Conservation (phyloP, 2,888 invertebrate genomes). For the Drosophila nr. perissopoda region DNA sequence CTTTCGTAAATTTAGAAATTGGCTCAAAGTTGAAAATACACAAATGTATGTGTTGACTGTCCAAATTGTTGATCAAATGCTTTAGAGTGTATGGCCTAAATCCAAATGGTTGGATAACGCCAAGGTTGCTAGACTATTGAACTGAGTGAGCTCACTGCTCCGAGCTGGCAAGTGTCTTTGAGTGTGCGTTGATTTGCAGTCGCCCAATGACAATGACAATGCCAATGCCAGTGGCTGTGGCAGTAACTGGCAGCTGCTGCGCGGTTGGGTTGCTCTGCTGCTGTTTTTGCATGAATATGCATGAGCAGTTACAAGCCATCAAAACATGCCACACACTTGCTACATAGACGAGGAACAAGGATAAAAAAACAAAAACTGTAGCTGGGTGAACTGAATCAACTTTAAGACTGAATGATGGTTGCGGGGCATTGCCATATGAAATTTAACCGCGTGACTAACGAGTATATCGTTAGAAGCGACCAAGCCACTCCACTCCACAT, state of each 20-base stretch:
- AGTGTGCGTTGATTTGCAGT: slow-evolving; percentile 40
- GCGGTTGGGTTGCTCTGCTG: slow-evolving; percentile 67
- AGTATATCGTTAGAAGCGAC: slow-evolving; percentile 70
- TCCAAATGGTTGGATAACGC: slow-evolving; percentile 9
- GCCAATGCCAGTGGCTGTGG: slow-evolving; percentile 40
- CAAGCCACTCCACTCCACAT: slow-evolving; percentile 25
- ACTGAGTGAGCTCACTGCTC: slow-evolving; percentile 5
- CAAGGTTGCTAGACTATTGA: slow-evolving; percentile 24
- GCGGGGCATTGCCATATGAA: slow-evolving; percentile 55
- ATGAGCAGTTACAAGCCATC: slow-evolving; percentile 77
- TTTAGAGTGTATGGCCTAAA: neutral
- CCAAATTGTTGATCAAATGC: neutral
- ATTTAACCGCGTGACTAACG: slow-evolving; percentile 76
- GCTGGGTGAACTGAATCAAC: slow-evolving; percentile 25
- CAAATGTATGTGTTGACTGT: neutral
- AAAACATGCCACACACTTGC: slow-evolving; percentile 67
- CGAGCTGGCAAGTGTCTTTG: slow-evolving; percentile 24
- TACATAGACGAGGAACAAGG: slow-evolving; percentile 8
- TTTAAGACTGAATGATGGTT: slow-evolving; percentile 63
- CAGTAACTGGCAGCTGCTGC: slow-evolving; percentile 37
- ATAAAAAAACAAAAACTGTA: slow-evolving; percentile 1
- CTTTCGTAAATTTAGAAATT: neutral
- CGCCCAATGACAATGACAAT: slow-evolving; percentile 20
- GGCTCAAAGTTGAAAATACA: neutral
- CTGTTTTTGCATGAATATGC: slow-evolving; percentile 71